phyloP scores from a whole-genome alignment of 2,113 vertebrate species.

The Callocephalon fimbriatum region DNA sequence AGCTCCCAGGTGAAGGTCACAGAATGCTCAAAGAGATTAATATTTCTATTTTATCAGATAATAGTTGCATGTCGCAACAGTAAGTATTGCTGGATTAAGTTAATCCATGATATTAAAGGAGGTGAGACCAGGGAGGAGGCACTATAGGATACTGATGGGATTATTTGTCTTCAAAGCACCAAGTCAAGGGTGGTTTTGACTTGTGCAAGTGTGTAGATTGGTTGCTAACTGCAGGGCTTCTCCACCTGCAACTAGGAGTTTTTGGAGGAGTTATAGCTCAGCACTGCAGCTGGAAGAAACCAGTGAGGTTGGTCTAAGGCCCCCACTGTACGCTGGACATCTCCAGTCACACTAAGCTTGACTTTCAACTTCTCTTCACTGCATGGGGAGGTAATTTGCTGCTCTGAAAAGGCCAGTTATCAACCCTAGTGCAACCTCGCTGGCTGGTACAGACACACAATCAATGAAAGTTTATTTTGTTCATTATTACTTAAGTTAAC shows the following conservation, averaged over 20 bases:
- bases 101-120: background rate
- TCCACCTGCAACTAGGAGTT: background rate
- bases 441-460: background rate
- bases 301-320: background rate
- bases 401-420: background rate
- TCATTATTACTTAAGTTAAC: background rate
- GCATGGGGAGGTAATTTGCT: background rate
- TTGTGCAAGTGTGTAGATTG: background rate
- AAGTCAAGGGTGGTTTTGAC: background rate
- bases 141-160: background rate
- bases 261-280: background rate
- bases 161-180: background rate
- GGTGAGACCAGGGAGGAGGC: background rate
- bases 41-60: background rate
- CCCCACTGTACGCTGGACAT: background rate
- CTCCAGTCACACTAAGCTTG: background rate
- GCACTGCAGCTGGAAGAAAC: fast-evolving
- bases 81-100: background rate
- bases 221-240: background rate
- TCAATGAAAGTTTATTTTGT: background rate
- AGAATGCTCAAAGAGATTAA: background rate
- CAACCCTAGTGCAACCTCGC: background rate
- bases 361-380: background rate
- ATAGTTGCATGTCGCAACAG: too few relatives aligned
- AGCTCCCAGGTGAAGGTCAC: background rate